These are phyloP conservation scores for Xanthia togata DNA, from an alignment of 2,888 invertebrate genomes.

Conservation along the genomic window DNA sequence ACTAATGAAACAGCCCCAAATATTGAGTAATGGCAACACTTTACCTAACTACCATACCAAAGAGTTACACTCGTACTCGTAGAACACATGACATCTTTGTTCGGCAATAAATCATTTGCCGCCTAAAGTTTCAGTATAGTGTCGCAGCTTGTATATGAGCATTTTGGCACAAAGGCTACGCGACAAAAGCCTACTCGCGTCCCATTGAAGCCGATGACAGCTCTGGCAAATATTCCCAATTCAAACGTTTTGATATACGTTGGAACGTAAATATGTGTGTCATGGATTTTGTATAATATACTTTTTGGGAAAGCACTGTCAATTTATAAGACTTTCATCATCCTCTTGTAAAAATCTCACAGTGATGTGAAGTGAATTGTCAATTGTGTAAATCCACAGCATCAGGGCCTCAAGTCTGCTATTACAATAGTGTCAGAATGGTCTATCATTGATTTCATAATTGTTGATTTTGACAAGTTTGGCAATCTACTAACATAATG, in stretches of 20 bases:
- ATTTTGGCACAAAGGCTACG: conserved; percentile 62
- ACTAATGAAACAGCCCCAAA: background rate
- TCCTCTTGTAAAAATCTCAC: background rate
- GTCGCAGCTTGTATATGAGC: conserved; percentile 55
- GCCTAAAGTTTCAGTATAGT: conserved; percentile 57
- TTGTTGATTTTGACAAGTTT: too few species aligned
- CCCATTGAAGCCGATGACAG: conserved; percentile 64
- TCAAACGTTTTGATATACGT: conserved; percentile 62
- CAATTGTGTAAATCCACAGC: too few species aligned
- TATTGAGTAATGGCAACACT: conserved; percentile 18
- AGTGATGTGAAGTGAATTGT: too few species aligned
- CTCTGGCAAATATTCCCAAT: conserved; percentile 66
- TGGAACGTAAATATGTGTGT: conserved; percentile 44
- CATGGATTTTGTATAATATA: conserved; percentile 31
- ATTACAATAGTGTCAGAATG: too few species aligned
- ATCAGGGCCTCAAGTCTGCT: too few species aligned
- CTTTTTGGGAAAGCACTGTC: conserved; percentile 6
- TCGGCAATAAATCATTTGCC: conserved; percentile 66
- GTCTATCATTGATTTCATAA: too few species aligned
- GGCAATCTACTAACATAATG: too few species aligned
- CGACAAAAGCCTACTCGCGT: conserved; percentile 64
- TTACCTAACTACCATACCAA: conserved; percentile 39
- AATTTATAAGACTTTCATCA: background rate
- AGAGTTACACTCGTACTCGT: too few species aligned
- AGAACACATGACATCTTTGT: conserved; percentile 54